Evolutionary conservation across 2,888 invertebrate genomes (phyloP).

Genomic region (Netelia melanura): DNA sequence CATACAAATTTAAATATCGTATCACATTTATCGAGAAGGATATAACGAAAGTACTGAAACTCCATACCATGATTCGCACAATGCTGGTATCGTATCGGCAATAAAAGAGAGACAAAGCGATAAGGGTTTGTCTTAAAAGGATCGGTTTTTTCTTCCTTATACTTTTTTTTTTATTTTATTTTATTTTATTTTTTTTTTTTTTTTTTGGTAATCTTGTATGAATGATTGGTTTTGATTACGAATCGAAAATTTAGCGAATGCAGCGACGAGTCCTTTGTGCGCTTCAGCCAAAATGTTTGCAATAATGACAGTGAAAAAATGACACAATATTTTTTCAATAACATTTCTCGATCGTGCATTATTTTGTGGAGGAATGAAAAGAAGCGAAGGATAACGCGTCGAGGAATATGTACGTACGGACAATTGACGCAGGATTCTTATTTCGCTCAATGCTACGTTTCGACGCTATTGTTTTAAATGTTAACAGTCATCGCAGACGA

Average conservation of each 20-base stretch:
- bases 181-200: slow-evolving; percentile 11
- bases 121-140: neutral
- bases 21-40: slow-evolving; percentile 38
- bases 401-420: slow-evolving; percentile 47
- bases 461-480: slow-evolving; percentile 60
- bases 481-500: slow-evolving; percentile 63
- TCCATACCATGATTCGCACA: slow-evolving; percentile 58
- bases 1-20: slow-evolving; percentile 14
- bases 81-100: slow-evolving; percentile 33
- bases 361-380: slow-evolving; percentile 9
- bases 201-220: neutral
- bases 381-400: slow-evolving; percentile 8
- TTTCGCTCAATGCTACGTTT: slow-evolving; percentile 61
- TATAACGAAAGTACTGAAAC: slow-evolving; percentile 17
- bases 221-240: slow-evolving; percentile 10
- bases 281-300: slow-evolving; percentile 37
- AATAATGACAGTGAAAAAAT: neutral
- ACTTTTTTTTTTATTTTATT: slow-evolving; percentile 12
- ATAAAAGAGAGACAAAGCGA: slow-evolving; percentile 17
- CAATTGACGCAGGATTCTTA: slow-evolving; percentile 61
- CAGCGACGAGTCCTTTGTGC: slow-evolving; percentile 31
- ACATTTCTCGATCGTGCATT: slow-evolving; percentile 9
- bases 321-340: slow-evolving; percentile 55
- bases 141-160: slow-evolving; percentile 17
- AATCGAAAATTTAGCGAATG: slow-evolving; percentile 20